Evolutionary conservation across 2,113 vertebrate genomes (phyloP).

Genomic region (Myodes glareolus): DNA sequence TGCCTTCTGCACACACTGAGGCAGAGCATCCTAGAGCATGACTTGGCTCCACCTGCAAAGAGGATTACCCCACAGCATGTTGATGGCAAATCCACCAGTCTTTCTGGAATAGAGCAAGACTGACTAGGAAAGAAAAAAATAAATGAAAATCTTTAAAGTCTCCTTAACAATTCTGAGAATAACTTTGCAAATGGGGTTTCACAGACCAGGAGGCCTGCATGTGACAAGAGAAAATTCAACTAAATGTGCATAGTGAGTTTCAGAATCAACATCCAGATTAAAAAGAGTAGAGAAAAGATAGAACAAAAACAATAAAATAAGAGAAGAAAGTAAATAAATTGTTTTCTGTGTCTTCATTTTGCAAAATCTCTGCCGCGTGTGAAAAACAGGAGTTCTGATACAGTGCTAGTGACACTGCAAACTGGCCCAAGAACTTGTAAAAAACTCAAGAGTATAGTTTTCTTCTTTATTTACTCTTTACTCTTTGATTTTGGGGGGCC

Average conservation of each 20-base stretch:
- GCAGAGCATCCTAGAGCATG: not conserved
- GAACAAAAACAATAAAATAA: not conserved
- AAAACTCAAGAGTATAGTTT: not conserved
- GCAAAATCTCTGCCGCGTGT: not conserved
- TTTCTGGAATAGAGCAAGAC: not conserved
- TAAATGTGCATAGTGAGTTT: not conserved
- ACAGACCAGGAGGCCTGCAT: not conserved
- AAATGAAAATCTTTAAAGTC: not conserved
- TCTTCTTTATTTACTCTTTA: not conserved
- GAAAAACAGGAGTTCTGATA: not conserved
- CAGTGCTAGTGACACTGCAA: not conserved
- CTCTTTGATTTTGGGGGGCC: not conserved
- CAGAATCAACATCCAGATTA: not conserved
- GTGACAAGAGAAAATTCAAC: not conserved
- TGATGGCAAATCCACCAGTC: not conserved
- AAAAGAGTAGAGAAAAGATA: not conserved
- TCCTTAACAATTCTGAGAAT: not conserved
- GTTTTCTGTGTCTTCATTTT: not conserved
- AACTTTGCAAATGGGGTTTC: not conserved
- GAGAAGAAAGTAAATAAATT: not conserved
- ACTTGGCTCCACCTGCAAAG: not conserved
- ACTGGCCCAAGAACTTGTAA: not conserved
- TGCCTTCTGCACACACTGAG: not conserved
- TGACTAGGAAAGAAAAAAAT: not conserved
- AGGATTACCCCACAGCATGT: rapidly evolving